Evolutionary conservation across 2,888 invertebrate species (phyloP).

Genomic region (Pandemis corylana): DNA sequence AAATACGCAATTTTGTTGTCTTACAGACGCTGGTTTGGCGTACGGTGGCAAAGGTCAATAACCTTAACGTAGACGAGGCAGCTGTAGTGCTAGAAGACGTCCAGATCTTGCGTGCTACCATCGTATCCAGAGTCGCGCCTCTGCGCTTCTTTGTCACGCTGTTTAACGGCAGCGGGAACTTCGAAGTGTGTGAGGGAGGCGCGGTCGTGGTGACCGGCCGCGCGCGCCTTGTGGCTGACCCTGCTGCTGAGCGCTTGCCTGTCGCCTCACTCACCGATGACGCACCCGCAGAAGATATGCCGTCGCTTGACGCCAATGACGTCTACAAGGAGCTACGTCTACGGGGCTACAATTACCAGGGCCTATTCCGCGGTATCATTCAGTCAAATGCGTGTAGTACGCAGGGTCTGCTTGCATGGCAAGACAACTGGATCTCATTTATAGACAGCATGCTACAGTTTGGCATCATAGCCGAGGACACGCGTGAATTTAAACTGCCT

Average conservation of each 20-base stretch:
- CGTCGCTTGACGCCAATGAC: slow-evolving; percentile 87
- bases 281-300: slow-evolving; percentile 62
- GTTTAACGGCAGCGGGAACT: slow-evolving; percentile 92
- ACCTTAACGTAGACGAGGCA: slow-evolving; percentile 89
- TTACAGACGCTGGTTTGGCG: slow-evolving; percentile 91
- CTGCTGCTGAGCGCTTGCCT: slow-evolving; percentile 86
- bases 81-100: slow-evolving; percentile 96
- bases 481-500: slow-evolving; percentile 93
- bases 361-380: slow-evolving; percentile 92
- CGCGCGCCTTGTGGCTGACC: slow-evolving; percentile 87
- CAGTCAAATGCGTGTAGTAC: slow-evolving; percentile 89
- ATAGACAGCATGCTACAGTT: slow-evolving; percentile 99
- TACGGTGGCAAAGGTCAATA: slow-evolving; percentile 92
- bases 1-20: background rate
- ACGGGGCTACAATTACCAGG: slow-evolving; percentile 94
- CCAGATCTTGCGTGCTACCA: slow-evolving; percentile 96
- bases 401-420: slow-evolving; percentile 92
- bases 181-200: slow-evolving; percentile 95
- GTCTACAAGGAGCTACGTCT: slow-evolving; percentile 94
- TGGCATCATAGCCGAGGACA: slow-evolving; percentile 90
- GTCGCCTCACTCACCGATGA: slow-evolving; percentile 74
- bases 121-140: slow-evolving; percentile 92
- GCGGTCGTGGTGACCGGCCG: slow-evolving; percentile 92
- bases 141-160: slow-evolving; percentile 93
- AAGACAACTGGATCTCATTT: slow-evolving; percentile 96